These are phyloP conservation scores for Trachops cirrhosus DNA, from an alignment of 2,797 vertebrate species.

Conservation along the genomic window DNA sequence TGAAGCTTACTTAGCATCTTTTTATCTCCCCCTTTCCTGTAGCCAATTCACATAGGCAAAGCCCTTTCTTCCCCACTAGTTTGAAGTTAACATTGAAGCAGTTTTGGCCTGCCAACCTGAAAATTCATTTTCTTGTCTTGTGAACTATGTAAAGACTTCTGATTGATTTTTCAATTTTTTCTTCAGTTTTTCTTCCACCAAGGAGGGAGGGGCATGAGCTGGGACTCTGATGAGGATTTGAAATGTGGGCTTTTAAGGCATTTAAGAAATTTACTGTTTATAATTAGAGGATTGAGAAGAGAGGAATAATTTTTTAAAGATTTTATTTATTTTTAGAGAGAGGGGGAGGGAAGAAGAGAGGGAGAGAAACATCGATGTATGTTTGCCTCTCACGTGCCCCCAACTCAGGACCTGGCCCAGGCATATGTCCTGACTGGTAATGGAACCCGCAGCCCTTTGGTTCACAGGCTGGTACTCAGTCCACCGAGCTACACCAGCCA, in stretches of 20 bases:
- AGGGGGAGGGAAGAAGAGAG: too few relatives aligned
- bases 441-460: too few relatives aligned
- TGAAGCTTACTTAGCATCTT: conserved; percentile 7
- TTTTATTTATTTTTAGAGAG: too few relatives aligned
- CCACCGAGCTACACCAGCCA: too few relatives aligned
- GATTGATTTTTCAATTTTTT: background rate
- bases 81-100: conserved; percentile 37
- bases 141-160: conserved; percentile 12
- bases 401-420: too few relatives aligned
- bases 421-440: too few relatives aligned
- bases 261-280: background rate
- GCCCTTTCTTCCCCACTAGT: background rate
- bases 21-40: background rate
- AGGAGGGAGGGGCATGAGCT: background rate
- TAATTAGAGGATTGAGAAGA: conserved; percentile 13
- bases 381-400: too few relatives aligned
- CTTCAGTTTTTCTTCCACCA: background rate
- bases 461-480: too few relatives aligned
- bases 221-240: conserved; percentile 5
- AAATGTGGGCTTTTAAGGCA: background rate
- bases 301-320: background rate
- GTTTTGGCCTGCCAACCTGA: conserved; percentile 7
- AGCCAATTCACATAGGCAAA: background rate
- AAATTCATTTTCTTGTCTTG: conserved; percentile 56
- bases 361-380: too few relatives aligned